Percentiles rank a stretch among this genome's conserved stretches.
phyloP scores from a whole-genome alignment of 2,888 invertebrate species.

The Thysanoteuthis rhombus region DNA sequence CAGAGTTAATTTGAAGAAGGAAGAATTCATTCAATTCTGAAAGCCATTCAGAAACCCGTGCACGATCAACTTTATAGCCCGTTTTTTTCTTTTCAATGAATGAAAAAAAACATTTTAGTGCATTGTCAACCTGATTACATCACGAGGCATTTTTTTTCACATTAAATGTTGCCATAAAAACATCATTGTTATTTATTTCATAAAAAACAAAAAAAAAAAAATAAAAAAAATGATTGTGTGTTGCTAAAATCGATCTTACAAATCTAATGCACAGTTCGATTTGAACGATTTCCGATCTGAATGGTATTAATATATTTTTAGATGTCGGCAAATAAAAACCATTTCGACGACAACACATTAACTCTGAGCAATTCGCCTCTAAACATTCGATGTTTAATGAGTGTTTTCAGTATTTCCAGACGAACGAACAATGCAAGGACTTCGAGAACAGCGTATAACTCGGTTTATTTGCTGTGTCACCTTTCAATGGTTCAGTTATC shows the following conservation, averaged over 20 bases:
- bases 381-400: background rate
- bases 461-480: background rate
- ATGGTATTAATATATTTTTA: background rate
- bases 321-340: conserved; percentile 12
- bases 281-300: background rate
- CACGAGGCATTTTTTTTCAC: background rate
- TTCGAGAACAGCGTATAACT: background rate
- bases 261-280: background rate
- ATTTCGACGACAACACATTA: background rate
- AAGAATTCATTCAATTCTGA: too few species aligned
- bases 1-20: too few species aligned
- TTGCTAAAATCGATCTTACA: background rate
- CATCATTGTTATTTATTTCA: background rate
- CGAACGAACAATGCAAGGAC: background rate
- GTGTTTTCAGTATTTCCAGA: background rate
- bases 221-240: background rate
- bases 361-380: background rate
- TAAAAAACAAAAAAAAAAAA: background rate
- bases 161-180: background rate
- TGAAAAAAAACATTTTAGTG: too few species aligned
- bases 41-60: too few species aligned
- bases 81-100: too few species aligned
- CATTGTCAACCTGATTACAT: too few species aligned
- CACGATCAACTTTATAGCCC: too few species aligned
- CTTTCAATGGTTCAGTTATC: background rate